Base-by-base conservation (phyloP, 2,888 invertebrate genomes). In the Smittia sp. region DNA sequence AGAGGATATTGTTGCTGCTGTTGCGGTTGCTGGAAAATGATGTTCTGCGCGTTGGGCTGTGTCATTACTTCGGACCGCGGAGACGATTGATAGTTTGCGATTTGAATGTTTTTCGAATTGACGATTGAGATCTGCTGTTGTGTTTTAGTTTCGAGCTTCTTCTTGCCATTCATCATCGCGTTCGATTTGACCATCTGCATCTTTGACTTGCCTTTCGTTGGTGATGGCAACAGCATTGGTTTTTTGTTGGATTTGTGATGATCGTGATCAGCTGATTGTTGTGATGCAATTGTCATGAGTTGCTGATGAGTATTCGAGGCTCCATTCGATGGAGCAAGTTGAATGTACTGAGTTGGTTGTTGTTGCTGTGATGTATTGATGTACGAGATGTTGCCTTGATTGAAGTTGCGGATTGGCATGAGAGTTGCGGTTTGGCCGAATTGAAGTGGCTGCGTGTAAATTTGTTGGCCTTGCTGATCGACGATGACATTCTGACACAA, bases 1-100 rank as follows among this genome's bases (percentile, higher is more conserved):
- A 82, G 84, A 84, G 58, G 84, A 81, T 4, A 84, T 84, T n/a
- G 81, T 82, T 76, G 84, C 1, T 83, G 83, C 77, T 84, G 84
- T 52, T 85, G 78, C 76, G 84, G 83, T 7, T 72, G 84, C 83
- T 52, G 73, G 24, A 73, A 73, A 15, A 73, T 73, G 9, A 73
- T 73, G 39, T 73, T 73, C 63, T 73, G 72, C 20, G 67, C 13
- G 4, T 20, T 18, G 7, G 18, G 27, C n/a, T 46, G 46, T 15
- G 13, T 6, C 15, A n/a, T 13, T 6, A n/a, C 15, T 3, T 18
- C 18, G 20, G 54, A 27, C n/a, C 24, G 65, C 24, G 73, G 46
- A 6, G 58, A 18, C 11, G 32, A 18, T 25, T 73, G 73, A 46
- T 62, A 73, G 15, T 73, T 73, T 13, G 65, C 18, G 22, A 73